Conservation (phyloP, 2,113 vertebrate species). For the Macquaria australasica region DNA sequence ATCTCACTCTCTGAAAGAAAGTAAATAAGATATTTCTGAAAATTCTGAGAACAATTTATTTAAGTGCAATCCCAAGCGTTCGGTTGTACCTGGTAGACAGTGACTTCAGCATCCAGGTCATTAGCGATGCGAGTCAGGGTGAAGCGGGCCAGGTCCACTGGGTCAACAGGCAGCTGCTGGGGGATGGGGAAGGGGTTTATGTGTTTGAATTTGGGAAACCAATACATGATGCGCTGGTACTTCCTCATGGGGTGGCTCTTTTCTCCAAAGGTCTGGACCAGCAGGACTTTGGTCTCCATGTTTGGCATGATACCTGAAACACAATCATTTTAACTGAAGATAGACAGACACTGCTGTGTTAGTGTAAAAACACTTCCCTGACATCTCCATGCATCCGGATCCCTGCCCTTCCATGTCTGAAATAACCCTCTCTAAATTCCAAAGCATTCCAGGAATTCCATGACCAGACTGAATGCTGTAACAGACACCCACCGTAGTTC, state of each 20-base stretch:
- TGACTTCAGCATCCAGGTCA: conserved; percentile 85
- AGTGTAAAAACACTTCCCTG: background rate
- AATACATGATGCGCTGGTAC: conserved; percentile 89
- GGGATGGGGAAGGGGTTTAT: conserved; percentile 88
- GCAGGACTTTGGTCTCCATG: conserved; percentile 88
- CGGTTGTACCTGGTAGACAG: conserved; percentile 87
- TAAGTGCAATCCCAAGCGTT: background rate
- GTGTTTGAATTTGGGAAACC: conserved; percentile 90
- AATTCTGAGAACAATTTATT: background rate
- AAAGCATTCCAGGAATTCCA: background rate
- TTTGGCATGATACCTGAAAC: conserved; percentile 88
- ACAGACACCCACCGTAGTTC: conserved; percentile 83
- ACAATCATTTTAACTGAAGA: background rate
- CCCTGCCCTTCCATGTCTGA: background rate
- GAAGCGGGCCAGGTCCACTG: conserved; percentile 85
- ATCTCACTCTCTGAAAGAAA: background rate
- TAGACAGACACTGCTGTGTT: background rate
- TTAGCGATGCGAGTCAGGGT: conserved; percentile 86
- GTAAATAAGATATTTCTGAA: background rate
- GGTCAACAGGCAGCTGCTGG: conserved; percentile 82
- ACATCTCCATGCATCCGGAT: background rate
- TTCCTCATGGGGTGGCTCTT: conserved; percentile 90
- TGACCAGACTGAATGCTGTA: background rate
- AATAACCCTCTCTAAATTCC: background rate
- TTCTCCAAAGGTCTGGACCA: conserved; percentile 89